phyloP scores from a whole-genome alignment of 2,888 invertebrate genomes.

The Hyposoter didymator region DNA sequence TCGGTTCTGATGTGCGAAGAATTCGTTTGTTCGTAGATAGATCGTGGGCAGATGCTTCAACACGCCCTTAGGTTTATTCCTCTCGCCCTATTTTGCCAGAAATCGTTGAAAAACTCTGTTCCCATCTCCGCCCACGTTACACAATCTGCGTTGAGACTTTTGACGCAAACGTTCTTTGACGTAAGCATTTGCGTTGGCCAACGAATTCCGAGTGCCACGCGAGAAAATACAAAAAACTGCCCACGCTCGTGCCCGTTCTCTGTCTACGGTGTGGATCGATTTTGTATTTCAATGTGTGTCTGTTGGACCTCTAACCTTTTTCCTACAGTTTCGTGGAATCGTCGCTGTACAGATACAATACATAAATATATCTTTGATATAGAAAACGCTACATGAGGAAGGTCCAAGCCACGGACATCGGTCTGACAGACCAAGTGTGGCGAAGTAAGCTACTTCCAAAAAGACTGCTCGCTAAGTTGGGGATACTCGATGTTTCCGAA shows the following conservation, averaged over 20 bases:
- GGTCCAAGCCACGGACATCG: too few species aligned
- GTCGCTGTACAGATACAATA: slow-evolving; percentile 1
- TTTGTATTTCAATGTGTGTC: slow-evolving; percentile 13
- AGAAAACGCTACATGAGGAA: too few species aligned
- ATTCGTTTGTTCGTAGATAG: background rate
- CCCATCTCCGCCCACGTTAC: slow-evolving; percentile 11
- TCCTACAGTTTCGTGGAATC: slow-evolving; percentile 1
- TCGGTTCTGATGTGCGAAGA: background rate
- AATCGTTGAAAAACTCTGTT: background rate
- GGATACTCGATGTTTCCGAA: too few species aligned
- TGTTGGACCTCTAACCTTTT: slow-evolving; percentile 53
- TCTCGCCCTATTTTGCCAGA: background rate
- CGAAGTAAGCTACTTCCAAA: too few species aligned
- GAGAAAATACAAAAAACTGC: slow-evolving; percentile 24
- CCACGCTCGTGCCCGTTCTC: slow-evolving; percentile 49
- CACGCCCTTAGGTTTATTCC: background rate
- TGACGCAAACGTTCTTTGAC: background rate
- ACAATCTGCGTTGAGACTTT: slow-evolving; percentile 12
- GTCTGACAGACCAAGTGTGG: too few species aligned
- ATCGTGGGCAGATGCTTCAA: slow-evolving; percentile 28
- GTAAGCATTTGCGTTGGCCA: slow-evolving; percentile 16
- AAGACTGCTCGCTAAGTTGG: too few species aligned
- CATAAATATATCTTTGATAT: too few species aligned
- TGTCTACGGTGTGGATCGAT: slow-evolving; percentile 28
- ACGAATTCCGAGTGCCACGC: slow-evolving; percentile 32